These are phyloP conservation scores for Acanthis flammea DNA, from an alignment of 2,797 vertebrate species.

Conservation along the genomic window DNA sequence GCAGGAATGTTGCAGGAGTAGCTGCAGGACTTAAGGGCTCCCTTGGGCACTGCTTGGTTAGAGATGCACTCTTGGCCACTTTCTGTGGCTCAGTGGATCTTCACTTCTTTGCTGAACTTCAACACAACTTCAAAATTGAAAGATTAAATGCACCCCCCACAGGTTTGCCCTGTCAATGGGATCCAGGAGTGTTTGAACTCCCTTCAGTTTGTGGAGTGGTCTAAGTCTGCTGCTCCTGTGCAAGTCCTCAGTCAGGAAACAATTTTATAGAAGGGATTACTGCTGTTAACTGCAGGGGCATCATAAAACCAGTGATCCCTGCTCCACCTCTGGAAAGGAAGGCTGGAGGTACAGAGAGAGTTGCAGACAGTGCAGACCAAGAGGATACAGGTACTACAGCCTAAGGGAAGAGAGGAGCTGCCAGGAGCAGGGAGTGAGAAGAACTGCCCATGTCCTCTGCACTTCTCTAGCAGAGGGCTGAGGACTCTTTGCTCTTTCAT, in stretches of 20 bases:
- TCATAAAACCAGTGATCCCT: slow-evolving; percentile 28
- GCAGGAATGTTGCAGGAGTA: not conserved
- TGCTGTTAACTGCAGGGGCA: slow-evolving; percentile 10
- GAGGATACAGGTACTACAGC: not conserved
- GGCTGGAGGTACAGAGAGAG: not conserved
- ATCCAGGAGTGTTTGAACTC: not conserved
- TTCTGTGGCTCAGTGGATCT: not conserved
- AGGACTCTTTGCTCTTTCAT: not conserved
- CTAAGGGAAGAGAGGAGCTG: not conserved
- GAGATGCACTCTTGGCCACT: not conserved
- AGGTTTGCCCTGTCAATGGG: not conserved
- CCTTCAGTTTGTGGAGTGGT: not conserved
- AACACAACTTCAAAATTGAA: not conserved
- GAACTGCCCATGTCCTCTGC: not conserved
- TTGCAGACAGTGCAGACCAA: not conserved
- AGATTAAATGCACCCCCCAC: not conserved
- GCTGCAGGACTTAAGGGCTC: not conserved
- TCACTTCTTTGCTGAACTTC: not conserved
- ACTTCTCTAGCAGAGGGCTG: not conserved
- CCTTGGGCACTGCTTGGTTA: too few species aligned
- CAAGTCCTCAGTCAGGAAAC: slow-evolving; percentile 18
- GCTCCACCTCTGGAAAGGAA: not conserved
- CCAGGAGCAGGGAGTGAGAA: accelerated
- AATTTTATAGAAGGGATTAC: slow-evolving; percentile 22
- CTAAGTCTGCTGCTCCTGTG: not conserved